Conservation (phyloP, 2,113 vertebrate genomes). For the Daphoenositta chrysoptera region DNA sequence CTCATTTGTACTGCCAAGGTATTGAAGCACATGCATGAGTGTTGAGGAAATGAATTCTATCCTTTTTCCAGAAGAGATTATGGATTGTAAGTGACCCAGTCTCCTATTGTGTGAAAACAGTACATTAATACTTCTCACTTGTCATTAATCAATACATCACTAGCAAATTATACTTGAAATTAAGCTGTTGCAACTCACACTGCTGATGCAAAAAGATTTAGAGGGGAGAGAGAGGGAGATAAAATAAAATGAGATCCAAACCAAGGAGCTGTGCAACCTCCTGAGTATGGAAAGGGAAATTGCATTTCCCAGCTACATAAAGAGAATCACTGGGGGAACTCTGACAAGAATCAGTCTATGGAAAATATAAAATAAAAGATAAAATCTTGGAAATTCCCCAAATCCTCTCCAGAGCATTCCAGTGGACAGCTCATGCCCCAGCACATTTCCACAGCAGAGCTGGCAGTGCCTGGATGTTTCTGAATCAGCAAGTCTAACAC, state of each 20-base stretch:
- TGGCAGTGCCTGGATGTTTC: neutral
- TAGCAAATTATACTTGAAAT: neutral
- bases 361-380: neutral
- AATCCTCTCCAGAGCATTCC: neutral
- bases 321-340: neutral
- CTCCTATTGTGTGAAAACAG: neutral
- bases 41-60: neutral
- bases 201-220: neutral
- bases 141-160: neutral
- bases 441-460: neutral
- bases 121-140: neutral
- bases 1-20: neutral
- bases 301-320: neutral
- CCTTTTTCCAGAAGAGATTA: neutral
- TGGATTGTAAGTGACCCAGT: neutral
- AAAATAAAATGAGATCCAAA: neutral
- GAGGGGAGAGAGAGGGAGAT: neutral
- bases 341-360: neutral
- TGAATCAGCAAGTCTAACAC: conserved; percentile 1
- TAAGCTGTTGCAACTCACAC: neutral
- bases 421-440: neutral
- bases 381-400: neutral
- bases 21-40: neutral
- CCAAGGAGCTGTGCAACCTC: neutral
- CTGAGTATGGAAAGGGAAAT: neutral